These are phyloP conservation scores for Gnatocerus cornutus DNA, from an alignment of 2,888 invertebrate species.

Conservation along the genomic window DNA sequence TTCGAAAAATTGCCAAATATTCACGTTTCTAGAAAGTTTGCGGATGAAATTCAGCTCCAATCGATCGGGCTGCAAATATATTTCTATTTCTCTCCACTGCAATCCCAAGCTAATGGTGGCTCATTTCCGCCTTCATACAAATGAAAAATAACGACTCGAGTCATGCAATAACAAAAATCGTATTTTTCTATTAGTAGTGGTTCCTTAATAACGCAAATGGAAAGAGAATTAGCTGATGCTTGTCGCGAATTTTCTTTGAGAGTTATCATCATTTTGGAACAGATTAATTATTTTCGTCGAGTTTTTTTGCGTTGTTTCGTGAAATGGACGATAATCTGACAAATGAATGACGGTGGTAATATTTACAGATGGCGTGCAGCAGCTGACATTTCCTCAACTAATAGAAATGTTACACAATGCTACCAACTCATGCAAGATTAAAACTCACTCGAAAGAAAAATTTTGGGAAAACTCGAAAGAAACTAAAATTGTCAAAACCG, in stretches of 20 bases:
- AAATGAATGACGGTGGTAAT: constrained; percentile 8
- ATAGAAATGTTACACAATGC: constrained; percentile 9
- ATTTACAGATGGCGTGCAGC: constrained; percentile 16
- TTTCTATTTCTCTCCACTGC: too few species aligned
- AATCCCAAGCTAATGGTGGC: background rate
- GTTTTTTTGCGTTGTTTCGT: background rate
- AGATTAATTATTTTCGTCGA: too few species aligned
- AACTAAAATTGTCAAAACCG: too few species aligned
- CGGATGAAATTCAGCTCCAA: too few species aligned
- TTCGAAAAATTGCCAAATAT: too few species aligned
- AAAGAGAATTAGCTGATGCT: background rate
- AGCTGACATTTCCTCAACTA: constrained; percentile 15
- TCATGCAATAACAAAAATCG: constrained; percentile 16
- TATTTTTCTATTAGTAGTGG: constrained; percentile 10
- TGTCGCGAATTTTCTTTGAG: too few species aligned
- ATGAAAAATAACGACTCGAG: constrained; percentile 18
- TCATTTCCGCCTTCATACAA: background rate
- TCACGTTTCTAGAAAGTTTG: too few species aligned
- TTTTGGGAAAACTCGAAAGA: too few species aligned
- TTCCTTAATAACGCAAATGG: constrained; percentile 17
- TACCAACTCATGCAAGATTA: constrained; percentile 2
- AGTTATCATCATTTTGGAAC: too few species aligned
- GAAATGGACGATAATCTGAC: constrained; percentile 1
- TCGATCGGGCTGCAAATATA: too few species aligned
- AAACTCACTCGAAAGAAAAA: too few species aligned